These are phyloP conservation scores for Hemiprocne comata DNA, from an alignment of 2,113 vertebrate species.

Conservation along the genomic window DNA sequence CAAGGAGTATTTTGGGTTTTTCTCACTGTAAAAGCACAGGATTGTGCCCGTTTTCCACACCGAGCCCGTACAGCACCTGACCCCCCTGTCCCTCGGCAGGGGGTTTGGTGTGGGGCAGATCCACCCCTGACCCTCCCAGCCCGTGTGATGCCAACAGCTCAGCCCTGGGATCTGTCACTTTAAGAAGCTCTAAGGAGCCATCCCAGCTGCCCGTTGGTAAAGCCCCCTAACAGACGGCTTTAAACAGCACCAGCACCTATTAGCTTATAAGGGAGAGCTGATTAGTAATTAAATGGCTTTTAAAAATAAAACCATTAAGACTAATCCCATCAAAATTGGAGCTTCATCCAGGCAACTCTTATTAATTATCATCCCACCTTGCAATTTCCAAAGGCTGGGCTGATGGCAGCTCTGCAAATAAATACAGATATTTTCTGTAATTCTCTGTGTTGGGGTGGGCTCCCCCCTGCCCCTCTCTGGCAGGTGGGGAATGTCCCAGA, in stretches of 20 bases:
- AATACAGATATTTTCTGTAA: accelerated
- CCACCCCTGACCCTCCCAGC: not conserved
- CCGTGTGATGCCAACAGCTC: not conserved
- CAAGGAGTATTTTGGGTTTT: too few relatives aligned
- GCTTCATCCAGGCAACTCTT: constrained; percentile 41
- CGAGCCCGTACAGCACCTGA: too few relatives aligned
- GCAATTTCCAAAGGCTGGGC: not conserved
- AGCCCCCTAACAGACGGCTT: constrained; percentile 19
- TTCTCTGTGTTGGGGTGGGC: accelerated
- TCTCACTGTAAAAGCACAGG: not conserved
- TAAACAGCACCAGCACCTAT: not conserved
- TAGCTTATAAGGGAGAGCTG: constrained; percentile 57
- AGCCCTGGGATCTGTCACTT: accelerated
- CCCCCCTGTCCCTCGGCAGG: accelerated
- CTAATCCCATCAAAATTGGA: constrained; percentile 77
- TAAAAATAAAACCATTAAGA: constrained; percentile 74
- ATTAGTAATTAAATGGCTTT: constrained; percentile 77
- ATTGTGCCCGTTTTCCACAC: accelerated
- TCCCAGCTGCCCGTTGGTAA: not conserved
- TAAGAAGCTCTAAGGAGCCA: not conserved
- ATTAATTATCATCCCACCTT: constrained; percentile 42
- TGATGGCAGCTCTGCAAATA: not conserved
- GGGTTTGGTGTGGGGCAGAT: accelerated
- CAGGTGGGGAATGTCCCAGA: accelerated
- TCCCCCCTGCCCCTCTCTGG: accelerated